Conservation (phyloP, 2,797 vertebrate species). For the Lithobates pipiens region DNA sequence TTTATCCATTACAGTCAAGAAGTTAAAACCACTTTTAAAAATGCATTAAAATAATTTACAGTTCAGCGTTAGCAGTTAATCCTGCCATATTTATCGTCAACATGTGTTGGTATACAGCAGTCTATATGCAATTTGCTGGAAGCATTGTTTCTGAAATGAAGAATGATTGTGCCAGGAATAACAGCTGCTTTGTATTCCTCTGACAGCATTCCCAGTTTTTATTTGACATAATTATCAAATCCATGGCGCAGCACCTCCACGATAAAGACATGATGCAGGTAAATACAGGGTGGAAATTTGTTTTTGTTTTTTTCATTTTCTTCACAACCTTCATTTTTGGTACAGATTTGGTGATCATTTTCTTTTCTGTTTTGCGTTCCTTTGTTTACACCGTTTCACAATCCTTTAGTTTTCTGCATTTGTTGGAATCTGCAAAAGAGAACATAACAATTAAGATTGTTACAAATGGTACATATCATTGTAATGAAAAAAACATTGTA, state of each 20-base stretch:
- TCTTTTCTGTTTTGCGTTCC: no score
- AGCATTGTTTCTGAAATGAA: background rate
- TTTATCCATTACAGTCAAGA: background rate
- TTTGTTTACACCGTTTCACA: no score
- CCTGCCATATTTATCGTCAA: background rate
- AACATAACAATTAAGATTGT: no score
- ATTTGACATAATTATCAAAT: constrained; percentile 93
- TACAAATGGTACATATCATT: no score
- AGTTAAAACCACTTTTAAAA: background rate
- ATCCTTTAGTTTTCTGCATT: no score
- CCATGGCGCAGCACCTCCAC: constrained; percentile 92
- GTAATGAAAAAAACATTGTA: no score
- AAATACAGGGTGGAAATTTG: constrained; percentile 47
- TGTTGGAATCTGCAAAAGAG: no score
- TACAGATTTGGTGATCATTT: no score
- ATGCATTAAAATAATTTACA: background rate
- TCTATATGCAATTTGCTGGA: background rate
- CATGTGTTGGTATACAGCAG: background rate
- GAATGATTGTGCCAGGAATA: constrained; percentile 5
- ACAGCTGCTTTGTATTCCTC: constrained; percentile 50
- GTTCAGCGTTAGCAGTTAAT: background rate
- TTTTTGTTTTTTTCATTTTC: no score
- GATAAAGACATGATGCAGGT: constrained; percentile 88
- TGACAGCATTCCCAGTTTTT: constrained; percentile 97
- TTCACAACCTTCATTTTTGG: no score